Conservation (phyloP, 2,888 invertebrate genomes). For the Fissipunctia ypsillon region DNA sequence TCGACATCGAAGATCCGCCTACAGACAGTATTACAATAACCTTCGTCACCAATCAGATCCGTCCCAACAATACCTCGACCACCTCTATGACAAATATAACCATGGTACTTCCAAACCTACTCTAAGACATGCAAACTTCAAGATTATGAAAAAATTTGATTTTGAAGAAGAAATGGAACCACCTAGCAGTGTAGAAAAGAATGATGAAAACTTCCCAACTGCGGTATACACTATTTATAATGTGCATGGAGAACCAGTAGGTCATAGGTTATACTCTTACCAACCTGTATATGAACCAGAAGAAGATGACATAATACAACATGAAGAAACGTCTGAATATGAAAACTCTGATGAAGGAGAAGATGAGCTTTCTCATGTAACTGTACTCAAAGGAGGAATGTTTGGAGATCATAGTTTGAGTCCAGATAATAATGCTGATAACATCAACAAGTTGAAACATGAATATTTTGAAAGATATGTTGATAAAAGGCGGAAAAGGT, state of each 20-base stretch:
- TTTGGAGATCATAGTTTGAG: constrained; percentile 77
- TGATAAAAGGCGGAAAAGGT: constrained; percentile 85
- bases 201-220: constrained; percentile 83
- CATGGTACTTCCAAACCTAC: constrained; percentile 84
- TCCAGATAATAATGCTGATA: constrained; percentile 72
- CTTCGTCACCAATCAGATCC: constrained; percentile 77
- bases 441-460: constrained; percentile 85
- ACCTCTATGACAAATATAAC: constrained; percentile 87
- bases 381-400: constrained; percentile 86
- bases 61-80: constrained; percentile 78
- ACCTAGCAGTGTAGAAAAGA: constrained; percentile 70
- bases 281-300: constrained; percentile 89
- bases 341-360: constrained; percentile 78
- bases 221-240: constrained; percentile 87
- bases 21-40: constrained; percentile 85
- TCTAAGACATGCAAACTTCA: constrained; percentile 86
- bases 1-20: constrained; percentile 83
- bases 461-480: constrained; percentile 87
- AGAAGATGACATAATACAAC: constrained; percentile 79
- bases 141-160: constrained; percentile 87
- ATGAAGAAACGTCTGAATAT: constrained; percentile 81
- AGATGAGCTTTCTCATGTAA: constrained; percentile 79
- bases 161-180: constrained; percentile 79
- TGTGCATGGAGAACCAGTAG: constrained; percentile 88
- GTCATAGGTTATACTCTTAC: constrained; percentile 86